Evolutionary conservation across 2,113 vertebrate species (phyloP).

Genomic region (Corythoichthys intestinalis): DNA sequence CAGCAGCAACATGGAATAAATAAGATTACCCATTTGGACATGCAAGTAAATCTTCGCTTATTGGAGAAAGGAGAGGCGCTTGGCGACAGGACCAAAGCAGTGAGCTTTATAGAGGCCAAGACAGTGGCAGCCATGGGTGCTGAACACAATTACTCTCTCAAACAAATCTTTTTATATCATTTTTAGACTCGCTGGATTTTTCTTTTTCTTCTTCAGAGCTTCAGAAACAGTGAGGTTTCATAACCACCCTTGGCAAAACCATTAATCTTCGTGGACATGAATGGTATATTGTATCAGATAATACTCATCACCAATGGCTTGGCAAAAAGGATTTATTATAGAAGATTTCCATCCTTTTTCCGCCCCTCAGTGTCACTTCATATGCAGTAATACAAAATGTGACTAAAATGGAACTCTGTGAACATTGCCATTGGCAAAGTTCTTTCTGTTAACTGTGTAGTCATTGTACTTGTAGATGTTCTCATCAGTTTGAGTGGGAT

Average conservation of each 20-base stretch:
- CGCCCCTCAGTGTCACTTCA: slow-evolving; percentile 18
- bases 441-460: slow-evolving; percentile 5
- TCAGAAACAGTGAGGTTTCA: slow-evolving; percentile 19
- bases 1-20: slow-evolving; percentile 73
- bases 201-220: slow-evolving; percentile 10
- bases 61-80: slow-evolving; percentile 58
- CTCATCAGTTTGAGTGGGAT: slow-evolving; percentile 40
- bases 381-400: slow-evolving; percentile 17
- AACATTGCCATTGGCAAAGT: slow-evolving; percentile 15
- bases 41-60: slow-evolving; percentile 73
- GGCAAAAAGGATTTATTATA: slow-evolving; percentile 31
- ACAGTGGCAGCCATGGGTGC: slow-evolving; percentile 34
- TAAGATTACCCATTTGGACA: slow-evolving; percentile 72
- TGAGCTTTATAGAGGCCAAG: slow-evolving; percentile 56
- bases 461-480: slow-evolving; percentile 9
- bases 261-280: slow-evolving; percentile 15
- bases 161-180: slow-evolving; percentile 39
- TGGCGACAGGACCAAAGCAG: slow-evolving; percentile 51
- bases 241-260: slow-evolving; percentile 11
- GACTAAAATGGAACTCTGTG: slow-evolving; percentile 22
- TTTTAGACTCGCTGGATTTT: slow-evolving; percentile 28
- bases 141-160: slow-evolving; percentile 44
- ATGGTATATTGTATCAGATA: slow-evolving; percentile 33
- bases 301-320: slow-evolving; percentile 29
- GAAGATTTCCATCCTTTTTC: slow-evolving; percentile 9